Base-by-base conservation (phyloP, 1,140 invertebrate genomes). In the Eubasilissa regina region DNA sequence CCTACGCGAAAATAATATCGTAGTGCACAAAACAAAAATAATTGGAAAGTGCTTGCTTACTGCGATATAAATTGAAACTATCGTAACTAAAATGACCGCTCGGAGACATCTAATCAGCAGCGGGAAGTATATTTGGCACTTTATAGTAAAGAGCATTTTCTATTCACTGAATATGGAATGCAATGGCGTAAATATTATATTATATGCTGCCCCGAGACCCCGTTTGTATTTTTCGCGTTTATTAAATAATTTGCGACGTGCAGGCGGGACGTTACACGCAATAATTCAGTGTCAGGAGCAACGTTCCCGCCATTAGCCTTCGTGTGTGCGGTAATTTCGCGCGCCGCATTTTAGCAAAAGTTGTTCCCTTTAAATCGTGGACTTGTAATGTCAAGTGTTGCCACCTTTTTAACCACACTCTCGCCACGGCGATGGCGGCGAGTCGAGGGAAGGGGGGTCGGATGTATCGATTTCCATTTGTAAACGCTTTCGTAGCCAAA, bases 371-470 rank as follows among this genome's bases (percentile, higher is more conserved):
- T 62, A 62, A 25, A 62, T 62, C 15, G 53, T 21, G 15, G 58
- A 62, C 19, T 25, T 62, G 15, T 62, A 62, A 25, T 62, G 58
- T 62, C 58, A 25, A 62, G 19, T 62, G 58, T 25, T 62, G 25
- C 19, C 58, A 62, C 25, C 58, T 62, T 62, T 25, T 25, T 56
- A 21, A 62, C 58, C 21, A 21, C 25, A 21, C 15, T 62, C 25
- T 17, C 7, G 53, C 17, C 15, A 15, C n/a, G 53, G 53, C 53
- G n/a, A 56, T n/a, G 7, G 53, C 8, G 53, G 53, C 15, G 53
- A 56, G n/a, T n/a, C 17, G n/a, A n/a, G n/a, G 17, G 17, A 56
- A 56, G 17, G 17, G 53, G 53, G 53, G 53, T 56, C 15, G 53
- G 53, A 17, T 56, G 53, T n/a, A 56, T 56, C 53, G 53, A 56